Conservation (phyloP, 2,888 invertebrate genomes). For the Ophion ellenae region DNA sequence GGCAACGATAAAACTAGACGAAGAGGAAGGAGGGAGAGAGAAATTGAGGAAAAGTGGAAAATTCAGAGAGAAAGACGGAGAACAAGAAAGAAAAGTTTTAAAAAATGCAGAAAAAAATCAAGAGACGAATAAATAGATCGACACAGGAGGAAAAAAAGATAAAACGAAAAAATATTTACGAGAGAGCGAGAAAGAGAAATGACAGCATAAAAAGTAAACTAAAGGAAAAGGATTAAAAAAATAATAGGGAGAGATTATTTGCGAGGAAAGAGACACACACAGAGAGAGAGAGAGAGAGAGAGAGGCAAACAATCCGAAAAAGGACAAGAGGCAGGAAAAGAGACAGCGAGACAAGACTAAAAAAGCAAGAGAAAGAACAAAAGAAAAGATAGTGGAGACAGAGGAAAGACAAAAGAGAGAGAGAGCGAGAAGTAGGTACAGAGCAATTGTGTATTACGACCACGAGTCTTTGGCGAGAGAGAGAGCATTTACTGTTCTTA, state of each 20-base stretch:
- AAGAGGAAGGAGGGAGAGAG: not conserved
- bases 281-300: not conserved
- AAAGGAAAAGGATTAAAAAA: too few species aligned
- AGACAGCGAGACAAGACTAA: too few species aligned
- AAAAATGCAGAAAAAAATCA: too few species aligned
- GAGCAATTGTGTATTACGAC: slow-evolving; percentile 41
- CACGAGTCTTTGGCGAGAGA: slow-evolving; percentile 37
- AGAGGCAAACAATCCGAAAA: not conserved
- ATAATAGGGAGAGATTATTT: too few species aligned
- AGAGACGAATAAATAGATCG: too few species aligned
- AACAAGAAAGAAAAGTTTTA: too few species aligned
- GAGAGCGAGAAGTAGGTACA: slow-evolving; percentile 15
- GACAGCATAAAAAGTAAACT: too few species aligned
- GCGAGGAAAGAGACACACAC: too few species aligned
- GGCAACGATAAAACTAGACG: not conserved
- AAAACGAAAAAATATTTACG: too few species aligned
- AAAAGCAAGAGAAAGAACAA: too few species aligned
- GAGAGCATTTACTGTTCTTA: slow-evolving; percentile 56
- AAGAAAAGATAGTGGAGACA: not conserved
- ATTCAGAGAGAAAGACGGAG: not conserved
- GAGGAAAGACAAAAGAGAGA: slow-evolving; percentile 8
- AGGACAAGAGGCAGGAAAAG: not conserved
- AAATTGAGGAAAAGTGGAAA: not conserved
- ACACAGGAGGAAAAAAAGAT: too few species aligned
- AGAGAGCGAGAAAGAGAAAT: too few species aligned